Evolutionary conservation across 1,140 invertebrate genomes (phyloP).

Genomic region (Tyrophagus putrescentiae): DNA sequence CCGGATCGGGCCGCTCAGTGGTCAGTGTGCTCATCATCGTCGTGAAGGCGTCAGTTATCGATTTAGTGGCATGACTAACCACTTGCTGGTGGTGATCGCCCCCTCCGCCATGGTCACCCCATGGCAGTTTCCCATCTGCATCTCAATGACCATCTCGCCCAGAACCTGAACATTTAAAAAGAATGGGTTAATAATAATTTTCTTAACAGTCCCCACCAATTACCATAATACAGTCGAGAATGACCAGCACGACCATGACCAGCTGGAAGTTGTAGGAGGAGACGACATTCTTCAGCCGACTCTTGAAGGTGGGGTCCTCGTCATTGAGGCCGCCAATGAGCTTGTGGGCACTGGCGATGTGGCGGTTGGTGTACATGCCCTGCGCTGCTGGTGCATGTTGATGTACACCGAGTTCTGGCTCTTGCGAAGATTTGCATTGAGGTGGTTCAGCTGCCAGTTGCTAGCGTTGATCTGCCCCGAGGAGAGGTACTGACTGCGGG

Average conservation of each 20-base stretch:
- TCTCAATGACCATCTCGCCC: slow-evolving; percentile 13
- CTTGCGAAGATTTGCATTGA: not conserved
- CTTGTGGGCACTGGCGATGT: slow-evolving; percentile 1
- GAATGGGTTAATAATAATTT: too few species aligned
- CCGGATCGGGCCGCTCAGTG: not conserved
- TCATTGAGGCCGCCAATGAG: not conserved
- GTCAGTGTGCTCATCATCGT: not conserved
- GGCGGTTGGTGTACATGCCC: not conserved
- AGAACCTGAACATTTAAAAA: too few species aligned
- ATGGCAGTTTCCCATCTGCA: not conserved
- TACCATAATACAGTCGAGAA: slow-evolving; percentile 11
- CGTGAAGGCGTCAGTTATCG: too few species aligned
- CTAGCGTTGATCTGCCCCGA: not conserved
- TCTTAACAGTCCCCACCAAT: too few species aligned
- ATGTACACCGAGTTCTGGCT: not conserved
- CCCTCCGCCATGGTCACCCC: not conserved
- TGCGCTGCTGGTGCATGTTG: not conserved
- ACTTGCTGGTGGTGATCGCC: too few species aligned
- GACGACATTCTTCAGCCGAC: not conserved
- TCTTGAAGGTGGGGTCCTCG: slow-evolving; percentile 1
- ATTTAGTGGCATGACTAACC: too few species aligned
- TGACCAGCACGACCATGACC: not conserved
- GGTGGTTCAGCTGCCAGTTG: slow-evolving; percentile 3
- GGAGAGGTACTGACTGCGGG: not conserved
- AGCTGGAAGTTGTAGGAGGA: slow-evolving; percentile 8